Percentiles rank a stretch among this genome's conserved stretches.
These are phyloP conservation scores for Nematopogon swammerdamellus DNA, from an alignment of 2,888 invertebrate species.

Conservation along the genomic window DNA sequence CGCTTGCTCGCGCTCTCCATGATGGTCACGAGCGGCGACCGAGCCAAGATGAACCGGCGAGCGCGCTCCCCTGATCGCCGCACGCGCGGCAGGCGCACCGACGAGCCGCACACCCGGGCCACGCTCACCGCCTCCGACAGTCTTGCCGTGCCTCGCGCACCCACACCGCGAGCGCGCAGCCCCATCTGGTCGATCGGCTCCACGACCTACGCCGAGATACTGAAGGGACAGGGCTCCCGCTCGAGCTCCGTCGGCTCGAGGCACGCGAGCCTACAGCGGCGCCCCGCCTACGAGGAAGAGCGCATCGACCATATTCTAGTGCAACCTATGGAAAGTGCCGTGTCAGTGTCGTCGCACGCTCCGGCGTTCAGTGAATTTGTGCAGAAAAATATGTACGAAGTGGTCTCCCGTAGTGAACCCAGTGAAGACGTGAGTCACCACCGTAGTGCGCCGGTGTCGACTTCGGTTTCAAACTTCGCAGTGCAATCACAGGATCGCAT, in stretches of 20 bases:
- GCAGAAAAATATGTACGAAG: background rate
- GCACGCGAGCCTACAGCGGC: slow-evolving; percentile 20
- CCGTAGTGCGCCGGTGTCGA: slow-evolving; percentile 13
- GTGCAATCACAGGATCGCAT: background rate
- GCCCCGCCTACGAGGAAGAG: slow-evolving; percentile 5
- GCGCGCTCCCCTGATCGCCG: slow-evolving; percentile 50
- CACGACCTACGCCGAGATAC: slow-evolving; percentile 76
- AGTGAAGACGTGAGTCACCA: background rate
- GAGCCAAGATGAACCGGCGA: slow-evolving; percentile 33
- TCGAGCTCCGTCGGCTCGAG: slow-evolving; percentile 31
- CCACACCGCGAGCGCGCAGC: slow-evolving; percentile 57
- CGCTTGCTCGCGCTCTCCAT: slow-evolving; percentile 10
- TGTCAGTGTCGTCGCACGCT: background rate
- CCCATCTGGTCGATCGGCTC: slow-evolving; percentile 73
- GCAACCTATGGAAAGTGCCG: background rate
- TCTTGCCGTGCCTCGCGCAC: slow-evolving; percentile 13
- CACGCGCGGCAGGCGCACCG: slow-evolving; percentile 17
- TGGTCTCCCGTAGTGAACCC: background rate
- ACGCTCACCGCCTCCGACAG: background rate
- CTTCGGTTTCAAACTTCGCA: slow-evolving; percentile 24
- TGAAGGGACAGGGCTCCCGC: slow-evolving; percentile 57
- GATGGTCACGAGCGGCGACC: slow-evolving; percentile 14
- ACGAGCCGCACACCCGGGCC: slow-evolving; percentile 6
- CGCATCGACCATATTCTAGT: background rate
- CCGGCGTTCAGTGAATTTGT: background rate